These are phyloP conservation scores for Archips xylosteana DNA, from an alignment of 2,888 invertebrate species.

Conservation along the genomic window DNA sequence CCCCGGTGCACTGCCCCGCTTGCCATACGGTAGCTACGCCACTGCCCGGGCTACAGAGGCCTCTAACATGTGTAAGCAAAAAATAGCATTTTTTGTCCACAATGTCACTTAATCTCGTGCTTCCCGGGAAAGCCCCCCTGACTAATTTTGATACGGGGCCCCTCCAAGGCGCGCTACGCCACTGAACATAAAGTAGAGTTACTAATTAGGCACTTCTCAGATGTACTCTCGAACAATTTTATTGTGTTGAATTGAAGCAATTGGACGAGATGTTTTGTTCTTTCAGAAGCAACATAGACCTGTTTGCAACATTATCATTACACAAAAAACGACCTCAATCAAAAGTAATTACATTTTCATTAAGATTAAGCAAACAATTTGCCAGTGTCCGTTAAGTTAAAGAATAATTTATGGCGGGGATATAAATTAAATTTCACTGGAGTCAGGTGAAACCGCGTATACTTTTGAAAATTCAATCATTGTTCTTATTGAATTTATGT, in stretches of 20 bases:
- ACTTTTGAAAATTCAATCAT: slow-evolving; percentile 12
- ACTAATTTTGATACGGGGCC: too few relatives aligned
- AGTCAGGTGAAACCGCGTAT: not conserved
- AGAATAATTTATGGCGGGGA: slow-evolving; percentile 21
- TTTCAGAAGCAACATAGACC: not conserved
- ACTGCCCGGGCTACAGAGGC: too few relatives aligned
- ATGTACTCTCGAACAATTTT: too few relatives aligned
- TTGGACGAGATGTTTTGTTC: not conserved
- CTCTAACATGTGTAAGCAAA: too few relatives aligned
- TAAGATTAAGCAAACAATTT: slow-evolving; percentile 25
- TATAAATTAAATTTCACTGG: slow-evolving; percentile 18
- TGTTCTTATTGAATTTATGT: slow-evolving; percentile 3
- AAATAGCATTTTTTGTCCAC: too few relatives aligned
- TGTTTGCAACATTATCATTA: not conserved
- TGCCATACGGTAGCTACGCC: too few relatives aligned
- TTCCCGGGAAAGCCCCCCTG: too few relatives aligned
- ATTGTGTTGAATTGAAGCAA: not conserved
- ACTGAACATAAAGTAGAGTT: too few relatives aligned
- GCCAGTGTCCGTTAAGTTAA: slow-evolving; percentile 16
- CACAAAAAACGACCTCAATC: slow-evolving; percentile 12
- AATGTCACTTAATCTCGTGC: too few relatives aligned
- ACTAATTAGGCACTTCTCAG: too few relatives aligned
- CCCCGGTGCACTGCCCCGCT: too few relatives aligned
- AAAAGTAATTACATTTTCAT: slow-evolving; percentile 10
- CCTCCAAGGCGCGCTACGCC: too few relatives aligned